Percentiles rank a stretch among this genome's conserved stretches.
These are phyloP conservation scores for Athripsodes cinereus DNA, from an alignment of 2,888 invertebrate genomes.

Conservation along the genomic window DNA sequence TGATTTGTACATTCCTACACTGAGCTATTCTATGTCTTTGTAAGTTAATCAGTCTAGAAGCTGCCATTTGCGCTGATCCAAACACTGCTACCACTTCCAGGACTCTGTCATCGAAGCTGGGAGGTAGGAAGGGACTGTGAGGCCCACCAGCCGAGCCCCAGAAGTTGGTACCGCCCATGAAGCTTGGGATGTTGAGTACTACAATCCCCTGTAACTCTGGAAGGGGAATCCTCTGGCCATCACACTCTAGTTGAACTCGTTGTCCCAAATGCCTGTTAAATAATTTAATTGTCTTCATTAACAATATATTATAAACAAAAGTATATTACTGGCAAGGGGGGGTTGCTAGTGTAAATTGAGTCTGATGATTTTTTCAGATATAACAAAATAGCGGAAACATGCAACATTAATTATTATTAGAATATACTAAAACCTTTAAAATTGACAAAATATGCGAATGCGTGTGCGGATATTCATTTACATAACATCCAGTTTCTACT, in stretches of 20 bases:
- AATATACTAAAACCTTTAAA: too few species aligned
- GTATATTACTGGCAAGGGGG: too few species aligned
- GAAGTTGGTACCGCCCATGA: conserved; percentile 98
- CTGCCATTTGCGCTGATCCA: conserved; percentile 96
- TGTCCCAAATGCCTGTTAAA: conserved; percentile 76
- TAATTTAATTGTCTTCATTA: too few species aligned
- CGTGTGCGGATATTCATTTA: too few species aligned
- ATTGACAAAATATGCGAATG: too few species aligned
- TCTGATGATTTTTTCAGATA: too few species aligned
- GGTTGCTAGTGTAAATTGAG: too few species aligned
- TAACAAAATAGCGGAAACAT: too few species aligned
- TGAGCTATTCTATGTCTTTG: conserved; percentile 97
- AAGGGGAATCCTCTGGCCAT: conserved; percentile 90
- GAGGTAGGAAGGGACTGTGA: conserved; percentile 68
- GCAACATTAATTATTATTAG: too few species aligned
- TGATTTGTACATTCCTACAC: conserved; percentile 93
- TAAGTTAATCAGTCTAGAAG: conserved; percentile 87
- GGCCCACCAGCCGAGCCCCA: conserved; percentile 79
- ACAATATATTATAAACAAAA: too few species aligned
- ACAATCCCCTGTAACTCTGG: conserved; percentile 96
- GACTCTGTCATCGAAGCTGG: conserved; percentile 93
- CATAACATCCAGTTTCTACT: too few species aligned
- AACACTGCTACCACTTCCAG: conserved; percentile 97
- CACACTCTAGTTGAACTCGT: conserved; percentile 90
- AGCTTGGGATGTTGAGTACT: conserved; percentile 89